These are phyloP conservation scores for Zygogramma bicolorata DNA, from an alignment of 2,888 invertebrate species.

Conservation along the genomic window DNA sequence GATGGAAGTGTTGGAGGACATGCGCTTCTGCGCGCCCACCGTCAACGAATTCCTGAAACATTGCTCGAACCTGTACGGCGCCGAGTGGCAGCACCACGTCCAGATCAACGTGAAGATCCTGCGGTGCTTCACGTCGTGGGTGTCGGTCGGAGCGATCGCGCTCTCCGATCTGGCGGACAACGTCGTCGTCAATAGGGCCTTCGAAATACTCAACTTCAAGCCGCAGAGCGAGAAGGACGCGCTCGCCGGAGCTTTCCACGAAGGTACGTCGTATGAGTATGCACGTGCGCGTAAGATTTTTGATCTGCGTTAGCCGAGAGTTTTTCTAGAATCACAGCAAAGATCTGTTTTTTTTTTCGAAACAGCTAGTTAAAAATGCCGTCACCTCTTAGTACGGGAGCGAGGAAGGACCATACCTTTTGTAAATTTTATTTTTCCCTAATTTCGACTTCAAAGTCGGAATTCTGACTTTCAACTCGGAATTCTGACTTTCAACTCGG, in stretches of 20 bases:
- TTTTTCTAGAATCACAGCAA: no score
- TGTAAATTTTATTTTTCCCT: no score
- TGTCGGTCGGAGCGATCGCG: conserved; percentile 84
- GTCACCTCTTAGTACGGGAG: no score
- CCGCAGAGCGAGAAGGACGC: conserved; percentile 56
- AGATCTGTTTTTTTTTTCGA: no score
- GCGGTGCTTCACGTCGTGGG: conserved; percentile 93
- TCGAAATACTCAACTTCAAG: conserved; percentile 72
- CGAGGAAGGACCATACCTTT: no score
- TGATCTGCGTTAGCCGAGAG: no score
- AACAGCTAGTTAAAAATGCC: no score
- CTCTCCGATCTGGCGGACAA: conserved; percentile 81
- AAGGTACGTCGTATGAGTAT: conserved; percentile 42
- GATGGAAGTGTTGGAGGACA: conserved; percentile 84
- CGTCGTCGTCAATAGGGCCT: conserved; percentile 79
- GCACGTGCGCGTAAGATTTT: no score
- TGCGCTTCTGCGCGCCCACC: conserved; percentile 80
- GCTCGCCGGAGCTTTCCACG: no score
- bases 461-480: no score
- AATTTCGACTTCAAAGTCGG: no score
- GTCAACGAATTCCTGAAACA: conserved; percentile 85
- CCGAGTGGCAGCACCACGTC: conserved; percentile 76
- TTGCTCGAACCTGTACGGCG: conserved; percentile 76
- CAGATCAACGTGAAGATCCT: conserved; percentile 81
- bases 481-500: no score